A percentile compares a stretch with the other conserved stretches of the same genome.
These are phyloP conservation scores for Sycobia sp. DNA, from an alignment of 1,140 invertebrate species.

Conservation along the genomic window DNA sequence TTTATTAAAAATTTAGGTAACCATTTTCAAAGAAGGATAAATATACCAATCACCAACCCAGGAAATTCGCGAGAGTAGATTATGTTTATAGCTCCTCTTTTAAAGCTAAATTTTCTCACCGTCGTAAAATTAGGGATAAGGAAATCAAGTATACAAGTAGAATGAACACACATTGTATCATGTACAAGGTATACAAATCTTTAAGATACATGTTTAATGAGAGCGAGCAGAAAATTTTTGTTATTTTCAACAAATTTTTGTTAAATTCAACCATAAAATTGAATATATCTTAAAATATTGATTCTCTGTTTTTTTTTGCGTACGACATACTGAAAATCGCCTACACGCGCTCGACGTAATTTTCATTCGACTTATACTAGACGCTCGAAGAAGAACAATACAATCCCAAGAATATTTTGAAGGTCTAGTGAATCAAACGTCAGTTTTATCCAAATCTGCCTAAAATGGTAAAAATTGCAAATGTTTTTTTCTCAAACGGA, in stretches of 20 bases:
- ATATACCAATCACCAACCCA: background rate
- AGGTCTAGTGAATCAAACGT: background rate
- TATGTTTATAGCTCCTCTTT: background rate
- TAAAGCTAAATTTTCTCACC: background rate
- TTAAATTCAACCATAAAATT: too few relatives aligned
- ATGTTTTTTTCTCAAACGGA: constrained; percentile 12
- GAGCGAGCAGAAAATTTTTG: constrained; percentile 8
- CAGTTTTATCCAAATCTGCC: background rate
- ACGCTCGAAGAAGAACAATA: constrained; percentile 9
- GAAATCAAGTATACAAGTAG: background rate
- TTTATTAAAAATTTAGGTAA: background rate
- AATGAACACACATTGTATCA: constrained; percentile 21
- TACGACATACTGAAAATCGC: constrained; percentile 1
- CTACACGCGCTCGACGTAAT: background rate
- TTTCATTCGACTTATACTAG: background rate
- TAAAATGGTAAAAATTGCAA: constrained; percentile 2
- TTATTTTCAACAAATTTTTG: too few relatives aligned
- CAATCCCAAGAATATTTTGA: background rate
- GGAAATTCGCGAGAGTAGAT: background rate
- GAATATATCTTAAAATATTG: too few relatives aligned
- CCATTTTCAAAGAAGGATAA: background rate
- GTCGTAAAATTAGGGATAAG: background rate
- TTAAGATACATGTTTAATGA: constrained; percentile 1
- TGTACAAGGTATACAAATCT: constrained; percentile 13
- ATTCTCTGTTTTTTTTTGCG: constrained; percentile 16